Evolutionary conservation across 2,797 vertebrate species (phyloP), one percentile per base, ranked within the genome.

Genomic region (Psittacula echo): DNA sequence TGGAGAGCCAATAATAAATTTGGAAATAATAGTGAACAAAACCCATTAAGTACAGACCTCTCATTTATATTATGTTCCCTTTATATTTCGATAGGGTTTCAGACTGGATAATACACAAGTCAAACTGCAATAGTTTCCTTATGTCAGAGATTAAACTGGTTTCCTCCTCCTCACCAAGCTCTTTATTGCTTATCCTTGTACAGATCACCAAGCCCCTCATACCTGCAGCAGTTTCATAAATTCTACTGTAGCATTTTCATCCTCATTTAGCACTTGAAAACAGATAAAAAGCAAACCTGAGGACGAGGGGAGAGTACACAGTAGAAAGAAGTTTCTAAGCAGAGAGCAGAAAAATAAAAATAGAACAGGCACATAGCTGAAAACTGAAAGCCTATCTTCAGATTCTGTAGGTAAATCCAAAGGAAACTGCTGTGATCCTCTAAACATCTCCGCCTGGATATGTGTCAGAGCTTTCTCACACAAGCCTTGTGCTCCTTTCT

Each of bases 381-480:
- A 94, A 93, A 90, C 53, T 83, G 53, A 58, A 91, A 90, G 64
- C 26, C 74, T 87, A 41, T 83, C 78, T 77, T 77, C 68, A 72
- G 76, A 89, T 87, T 93, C 73, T 3, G 16, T 78, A 73, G 80
- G 85, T 70, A 88, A 96, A 90, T 93, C 85, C 76, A 90, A 80
- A 84, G 42, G 87, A 85, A 96, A 87, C 47, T 86, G 85, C 81
- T 84, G 74, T 73, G 76, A 80, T 91, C 51, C 66, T 85, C 72
- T 79, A 75, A 92, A 92, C 73, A 92, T 78, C 91, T 79, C 76
- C 56, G 67, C 76, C 12, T 91, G 85, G 93, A 84, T 88, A 32
- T 3, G 23, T 87, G 87, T 91, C 73, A 96, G 85, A 91, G 89
- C 80, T 90, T 92, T 91, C 87, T 71, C 85, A 94, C 87, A 93